These are phyloP conservation scores for Eilema sororculum DNA, from an alignment of 2,888 invertebrate genomes.

Conservation along the genomic window DNA sequence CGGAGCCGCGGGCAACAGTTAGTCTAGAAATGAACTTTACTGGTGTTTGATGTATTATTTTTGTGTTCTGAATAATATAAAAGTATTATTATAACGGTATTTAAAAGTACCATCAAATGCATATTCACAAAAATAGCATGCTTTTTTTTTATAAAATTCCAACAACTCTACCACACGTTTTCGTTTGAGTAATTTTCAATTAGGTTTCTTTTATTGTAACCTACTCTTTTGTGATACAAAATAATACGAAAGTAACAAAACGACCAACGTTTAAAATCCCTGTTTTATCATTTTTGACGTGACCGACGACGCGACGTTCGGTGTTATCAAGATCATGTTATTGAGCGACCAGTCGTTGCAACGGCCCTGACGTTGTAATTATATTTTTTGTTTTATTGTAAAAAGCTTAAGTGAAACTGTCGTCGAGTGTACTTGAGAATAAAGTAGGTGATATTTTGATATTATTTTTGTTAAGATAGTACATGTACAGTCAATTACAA, in stretches of 20 bases:
- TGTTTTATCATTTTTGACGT: constrained; percentile 53
- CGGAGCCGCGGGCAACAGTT: too few relatives aligned
- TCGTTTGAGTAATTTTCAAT: not conserved
- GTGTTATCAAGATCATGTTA: constrained; percentile 59
- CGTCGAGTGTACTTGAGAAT: constrained; percentile 32
- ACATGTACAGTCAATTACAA: not conserved
- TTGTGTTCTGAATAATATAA: too few relatives aligned
- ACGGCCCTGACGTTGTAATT: constrained; percentile 37
- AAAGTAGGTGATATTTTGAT: constrained; percentile 43
- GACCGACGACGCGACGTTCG: constrained; percentile 47
- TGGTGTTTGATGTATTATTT: too few relatives aligned
- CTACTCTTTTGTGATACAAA: not conserved
- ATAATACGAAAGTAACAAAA: constrained; percentile 17
- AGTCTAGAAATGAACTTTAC: too few relatives aligned
- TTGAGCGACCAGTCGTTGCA: constrained; percentile 52
- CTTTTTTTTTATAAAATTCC: too few relatives aligned
- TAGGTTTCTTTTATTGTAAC: not conserved
- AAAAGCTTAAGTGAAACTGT: constrained; percentile 40
- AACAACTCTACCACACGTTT: not conserved
- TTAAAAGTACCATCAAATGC: too few relatives aligned
- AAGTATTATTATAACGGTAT: too few relatives aligned
- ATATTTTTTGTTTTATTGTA: constrained; percentile 23
- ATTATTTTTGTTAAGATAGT: constrained; percentile 14
- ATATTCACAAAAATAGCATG: too few relatives aligned
- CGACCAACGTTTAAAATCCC: constrained; percentile 40